Percentiles rank a stretch among this genome's conserved stretches.
phyloP scores from a whole-genome alignment of 2,113 vertebrate genomes.

The Baryphthengus martii region DNA sequence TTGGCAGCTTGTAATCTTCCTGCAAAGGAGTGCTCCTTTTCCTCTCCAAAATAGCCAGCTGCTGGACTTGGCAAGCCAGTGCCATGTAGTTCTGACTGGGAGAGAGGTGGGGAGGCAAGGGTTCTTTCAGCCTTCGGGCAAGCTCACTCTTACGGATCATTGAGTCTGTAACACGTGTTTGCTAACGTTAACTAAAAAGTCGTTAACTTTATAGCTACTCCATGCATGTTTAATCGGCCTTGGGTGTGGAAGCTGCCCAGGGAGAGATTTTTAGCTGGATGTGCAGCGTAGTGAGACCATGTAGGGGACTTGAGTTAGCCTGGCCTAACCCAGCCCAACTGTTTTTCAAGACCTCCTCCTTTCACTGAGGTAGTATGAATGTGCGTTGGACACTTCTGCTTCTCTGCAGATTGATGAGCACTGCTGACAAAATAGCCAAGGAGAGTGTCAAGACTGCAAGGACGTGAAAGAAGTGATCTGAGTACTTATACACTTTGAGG shows the following conservation, averaged over 20 bases:
- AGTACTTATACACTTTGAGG: background rate
- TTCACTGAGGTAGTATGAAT: background rate
- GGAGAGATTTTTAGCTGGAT: background rate
- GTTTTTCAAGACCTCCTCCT: background rate
- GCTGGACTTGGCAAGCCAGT: background rate
- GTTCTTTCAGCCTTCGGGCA: background rate
- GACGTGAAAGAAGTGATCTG: background rate
- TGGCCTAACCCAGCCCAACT: background rate
- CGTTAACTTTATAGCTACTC: constrained; percentile 18
- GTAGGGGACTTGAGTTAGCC: background rate
- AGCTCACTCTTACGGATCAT: background rate
- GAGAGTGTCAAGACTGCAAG: background rate
- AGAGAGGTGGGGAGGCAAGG: background rate
- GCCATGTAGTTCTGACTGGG: background rate
- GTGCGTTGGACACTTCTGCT: background rate
- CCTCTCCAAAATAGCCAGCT: background rate
- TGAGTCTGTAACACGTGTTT: constrained; percentile 45
- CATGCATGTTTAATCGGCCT: background rate
- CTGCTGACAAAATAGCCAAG: background rate
- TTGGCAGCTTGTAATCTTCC: background rate
- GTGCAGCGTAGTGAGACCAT: background rate
- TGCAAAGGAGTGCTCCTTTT: background rate
- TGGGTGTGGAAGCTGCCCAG: background rate
- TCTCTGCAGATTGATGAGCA: background rate
- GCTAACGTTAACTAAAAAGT: constrained; percentile 41